Conservation (phyloP, 2,888 invertebrate species). For the Anarsia innoxiella region DNA sequence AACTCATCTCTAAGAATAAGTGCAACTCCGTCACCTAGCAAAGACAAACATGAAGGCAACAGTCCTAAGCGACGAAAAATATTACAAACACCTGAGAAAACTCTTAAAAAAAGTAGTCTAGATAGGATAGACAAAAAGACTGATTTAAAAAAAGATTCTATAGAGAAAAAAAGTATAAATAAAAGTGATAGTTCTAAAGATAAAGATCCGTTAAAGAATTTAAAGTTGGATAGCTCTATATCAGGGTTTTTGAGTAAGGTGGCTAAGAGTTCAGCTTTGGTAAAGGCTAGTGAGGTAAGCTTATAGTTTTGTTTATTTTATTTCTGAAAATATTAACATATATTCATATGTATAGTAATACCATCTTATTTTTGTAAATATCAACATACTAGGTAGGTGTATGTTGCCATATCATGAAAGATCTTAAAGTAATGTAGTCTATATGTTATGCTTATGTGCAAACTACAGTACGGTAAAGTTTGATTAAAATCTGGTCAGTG, state of each 20-base stretch:
- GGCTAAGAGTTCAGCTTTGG: conserved; percentile 32
- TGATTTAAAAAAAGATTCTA: neutral
- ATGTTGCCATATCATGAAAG: too few species aligned
- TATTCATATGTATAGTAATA: too few species aligned
- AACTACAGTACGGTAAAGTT: too few species aligned
- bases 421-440: too few species aligned
- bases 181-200: conserved; percentile 8
- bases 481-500: too few species aligned
- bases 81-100: conserved; percentile 33
- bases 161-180: conserved; percentile 2
- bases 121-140: conserved; percentile 2
- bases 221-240: conserved; percentile 38
- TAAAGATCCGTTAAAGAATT: conserved; percentile 37
- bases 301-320: too few species aligned
- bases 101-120: neutral
- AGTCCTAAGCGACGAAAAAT: conserved; percentile 22
- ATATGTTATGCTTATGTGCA: too few species aligned
- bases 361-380: too few species aligned
- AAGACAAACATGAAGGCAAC: conserved; percentile 16
- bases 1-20: conserved; percentile 33
- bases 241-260: conserved; percentile 34
- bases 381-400: too few species aligned
- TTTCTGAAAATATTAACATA: too few species aligned
- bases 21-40: conserved; percentile 33
- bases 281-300: conserved; percentile 31